These are phyloP conservation scores for Deroplatys truncata DNA, from an alignment of 2,888 invertebrate genomes.

Conservation along the genomic window DNA sequence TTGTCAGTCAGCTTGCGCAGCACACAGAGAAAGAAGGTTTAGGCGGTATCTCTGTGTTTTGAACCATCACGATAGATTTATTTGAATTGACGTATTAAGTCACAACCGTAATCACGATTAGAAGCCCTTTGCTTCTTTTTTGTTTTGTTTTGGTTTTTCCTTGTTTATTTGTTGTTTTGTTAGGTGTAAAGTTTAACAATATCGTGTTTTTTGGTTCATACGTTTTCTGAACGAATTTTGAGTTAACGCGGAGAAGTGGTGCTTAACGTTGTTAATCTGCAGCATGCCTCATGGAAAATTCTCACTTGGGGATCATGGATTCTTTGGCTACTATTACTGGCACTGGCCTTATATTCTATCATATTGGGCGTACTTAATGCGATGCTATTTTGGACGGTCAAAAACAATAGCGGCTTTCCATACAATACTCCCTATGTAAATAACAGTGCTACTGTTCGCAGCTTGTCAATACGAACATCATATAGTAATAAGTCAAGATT, in stretches of 20 bases:
- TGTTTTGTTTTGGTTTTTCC: too few relatives aligned
- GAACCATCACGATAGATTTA: too few relatives aligned
- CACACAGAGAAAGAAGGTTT: too few relatives aligned
- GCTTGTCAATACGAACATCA: not conserved
- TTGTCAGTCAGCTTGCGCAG: too few relatives aligned
- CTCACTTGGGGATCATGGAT: not conserved
- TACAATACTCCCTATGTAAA: not conserved
- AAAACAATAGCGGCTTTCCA: not conserved
- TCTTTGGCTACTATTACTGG: conserved; percentile 14
- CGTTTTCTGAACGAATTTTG: not conserved
- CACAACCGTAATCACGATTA: too few relatives aligned
- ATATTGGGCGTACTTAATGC: conserved; percentile 12
- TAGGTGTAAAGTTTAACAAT: not conserved
- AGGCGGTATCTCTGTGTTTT: too few relatives aligned
- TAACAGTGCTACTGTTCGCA: not conserved
- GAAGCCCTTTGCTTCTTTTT: too few relatives aligned
- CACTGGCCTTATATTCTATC: conserved; percentile 5
- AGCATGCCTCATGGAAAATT: not conserved
- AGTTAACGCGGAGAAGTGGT: not conserved
- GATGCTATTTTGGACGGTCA: not conserved
- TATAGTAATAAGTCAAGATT: not conserved
- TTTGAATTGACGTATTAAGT: too few relatives aligned
- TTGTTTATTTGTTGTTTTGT: not conserved
- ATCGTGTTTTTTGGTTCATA: not conserved
- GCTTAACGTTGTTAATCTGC: not conserved